Evolutionary conservation across 2,113 vertebrate genomes (phyloP).

Genomic region (Aphelocoma coerulescens): DNA sequence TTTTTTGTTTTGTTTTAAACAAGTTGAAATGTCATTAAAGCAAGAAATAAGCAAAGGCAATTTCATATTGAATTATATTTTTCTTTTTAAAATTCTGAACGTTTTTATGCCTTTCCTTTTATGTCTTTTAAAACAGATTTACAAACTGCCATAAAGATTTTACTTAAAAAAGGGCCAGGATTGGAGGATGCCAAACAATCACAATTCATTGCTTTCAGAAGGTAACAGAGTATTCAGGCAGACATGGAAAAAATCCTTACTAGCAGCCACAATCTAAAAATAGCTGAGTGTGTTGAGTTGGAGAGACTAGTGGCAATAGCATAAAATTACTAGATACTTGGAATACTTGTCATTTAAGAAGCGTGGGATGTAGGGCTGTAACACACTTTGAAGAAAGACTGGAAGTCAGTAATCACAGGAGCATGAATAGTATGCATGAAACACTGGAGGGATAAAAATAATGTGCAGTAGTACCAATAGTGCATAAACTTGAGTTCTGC

Average conservation of each 20-base stretch:
- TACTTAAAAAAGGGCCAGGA: constrained; percentile 75
- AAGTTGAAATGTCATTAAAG: neutral
- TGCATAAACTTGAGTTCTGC: neutral
- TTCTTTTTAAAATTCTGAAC: neutral
- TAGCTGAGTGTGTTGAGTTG: neutral
- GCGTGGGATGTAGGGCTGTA: neutral
- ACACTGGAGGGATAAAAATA: neutral
- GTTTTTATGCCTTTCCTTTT: neutral
- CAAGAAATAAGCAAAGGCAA: neutral
- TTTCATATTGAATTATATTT: neutral
- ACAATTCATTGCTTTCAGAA: constrained; percentile 86
- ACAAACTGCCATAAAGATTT: constrained; percentile 63
- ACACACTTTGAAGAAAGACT: neutral
- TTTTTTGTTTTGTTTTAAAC: neutral
- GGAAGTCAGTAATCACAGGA: neutral
- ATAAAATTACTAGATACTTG: neutral
- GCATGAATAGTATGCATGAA: neutral
- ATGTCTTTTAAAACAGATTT: constrained; percentile 63
- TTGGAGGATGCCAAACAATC: constrained; percentile 71
- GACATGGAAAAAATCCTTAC: neutral
- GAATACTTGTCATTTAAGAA: neutral
- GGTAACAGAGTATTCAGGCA: constrained; percentile 56
- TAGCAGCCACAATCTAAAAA: neutral
- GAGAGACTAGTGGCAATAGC: neutral
- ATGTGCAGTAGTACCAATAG: neutral